Evolutionary conservation across 2,888 invertebrate genomes (phyloP).

Genomic region (Cataglyphis cursor): DNA sequence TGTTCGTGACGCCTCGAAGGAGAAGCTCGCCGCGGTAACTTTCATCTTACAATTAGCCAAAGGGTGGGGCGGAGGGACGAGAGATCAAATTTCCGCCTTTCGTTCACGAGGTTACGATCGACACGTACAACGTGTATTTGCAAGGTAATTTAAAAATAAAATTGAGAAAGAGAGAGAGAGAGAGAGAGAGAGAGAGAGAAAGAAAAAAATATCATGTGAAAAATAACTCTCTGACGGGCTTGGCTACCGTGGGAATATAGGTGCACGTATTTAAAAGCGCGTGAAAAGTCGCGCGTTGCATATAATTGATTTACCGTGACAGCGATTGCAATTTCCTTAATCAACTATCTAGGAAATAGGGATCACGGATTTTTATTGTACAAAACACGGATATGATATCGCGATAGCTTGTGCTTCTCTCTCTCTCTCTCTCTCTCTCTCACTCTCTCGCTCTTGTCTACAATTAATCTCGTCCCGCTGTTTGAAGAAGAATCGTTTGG

Average conservation of each 20-base stretch:
- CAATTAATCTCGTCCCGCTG: background rate
- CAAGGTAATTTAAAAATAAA: constrained; percentile 3
- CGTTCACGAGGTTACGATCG: constrained; percentile 43
- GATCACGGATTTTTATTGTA: background rate
- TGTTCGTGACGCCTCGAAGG: constrained; percentile 78
- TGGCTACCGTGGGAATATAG: constrained; percentile 3
- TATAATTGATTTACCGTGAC: constrained; percentile 26
- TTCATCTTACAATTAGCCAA: constrained; percentile 72
- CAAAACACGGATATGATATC: background rate
- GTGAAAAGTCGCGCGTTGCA: constrained; percentile 6
- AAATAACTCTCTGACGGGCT: constrained; percentile 6
- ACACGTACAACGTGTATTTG: constrained; percentile 6
- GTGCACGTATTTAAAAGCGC: background rate
- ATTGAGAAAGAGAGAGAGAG: background rate
- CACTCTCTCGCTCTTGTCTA: no score
- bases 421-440: background rate
- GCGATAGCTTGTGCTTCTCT: background rate
- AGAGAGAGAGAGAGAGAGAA: background rate
- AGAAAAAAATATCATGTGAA: no score
- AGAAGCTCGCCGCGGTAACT: constrained; percentile 66
- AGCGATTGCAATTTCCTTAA: constrained; percentile 35
- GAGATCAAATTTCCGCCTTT: constrained; percentile 67
- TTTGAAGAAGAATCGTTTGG: no score
- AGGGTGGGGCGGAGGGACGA: constrained; percentile 29
- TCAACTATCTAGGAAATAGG: constrained; percentile 17